Base-by-base conservation (phyloP, 2,888 invertebrate species). In the Zootermopsis nevadensis region DNA sequence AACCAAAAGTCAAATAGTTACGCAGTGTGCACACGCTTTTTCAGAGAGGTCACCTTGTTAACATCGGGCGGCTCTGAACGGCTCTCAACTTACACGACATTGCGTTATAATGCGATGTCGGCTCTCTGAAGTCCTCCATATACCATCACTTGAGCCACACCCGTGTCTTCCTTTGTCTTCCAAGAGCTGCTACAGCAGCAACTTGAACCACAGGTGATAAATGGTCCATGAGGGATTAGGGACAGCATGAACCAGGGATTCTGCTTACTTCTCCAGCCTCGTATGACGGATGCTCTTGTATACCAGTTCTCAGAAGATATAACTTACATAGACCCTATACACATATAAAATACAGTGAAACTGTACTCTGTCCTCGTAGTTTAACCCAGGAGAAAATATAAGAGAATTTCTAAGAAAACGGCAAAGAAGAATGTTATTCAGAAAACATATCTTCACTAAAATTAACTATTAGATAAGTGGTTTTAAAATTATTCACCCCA, bases 151-250 rank as follows among this genome's bases (percentile, higher is more conserved):
- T n/a, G 60, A 60, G 60, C 3, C n/a, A 6, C 60, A 8, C n/a
- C n/a, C n/a, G n/a, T 0, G 48, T 15, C 48, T 48, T 19, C 19
- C 1, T 19, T 48, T 48, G 48, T 48, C 48, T 48, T 48, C 48
- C n/a, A n/a, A n/a, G n/a, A 48, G 19, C 48, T 48, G 48, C n/a
- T 60, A 60, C 60, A 60, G 27, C 69, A 33, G 69, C 33, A 31
- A 31, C 69, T 69, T 33, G 31, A 69, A 69, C 69, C 69, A 33
- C 69, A 33, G 30, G 30, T 69, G 69, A 69, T 69, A 69, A 69
- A 69, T 69, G 69, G 31, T 69, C 30, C 69, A 33, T 33, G 8
- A 69, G 69, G 69, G 69, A 33, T 69, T 69, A 69, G 10, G 33
- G 69, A 24, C 69, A 69, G 33, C 24, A 69, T 22, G 31, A 30